These are phyloP conservation scores for Pantherophis alleghaniensis DNA, from an alignment of 2,797 vertebrate species.

Conservation along the genomic window DNA sequence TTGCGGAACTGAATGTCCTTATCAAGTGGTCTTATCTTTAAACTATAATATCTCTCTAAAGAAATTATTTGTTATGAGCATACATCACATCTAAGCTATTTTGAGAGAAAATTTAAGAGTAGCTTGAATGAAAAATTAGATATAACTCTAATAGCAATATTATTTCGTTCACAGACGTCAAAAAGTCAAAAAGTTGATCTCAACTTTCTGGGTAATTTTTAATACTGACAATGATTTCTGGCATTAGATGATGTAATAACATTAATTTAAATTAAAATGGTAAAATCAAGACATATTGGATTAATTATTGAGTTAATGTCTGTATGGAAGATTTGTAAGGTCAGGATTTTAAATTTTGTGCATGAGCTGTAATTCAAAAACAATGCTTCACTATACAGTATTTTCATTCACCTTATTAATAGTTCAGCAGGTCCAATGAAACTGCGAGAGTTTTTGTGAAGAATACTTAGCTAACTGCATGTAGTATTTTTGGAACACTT, in stretches of 20 bases:
- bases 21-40: background rate
- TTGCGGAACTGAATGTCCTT: background rate
- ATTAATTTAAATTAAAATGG: background rate
- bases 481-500: background rate
- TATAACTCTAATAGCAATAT: background rate
- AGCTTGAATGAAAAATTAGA: background rate
- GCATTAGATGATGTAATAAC: background rate
- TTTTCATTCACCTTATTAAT: conserved; percentile 16
- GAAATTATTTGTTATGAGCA: background rate
- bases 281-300: background rate
- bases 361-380: background rate
- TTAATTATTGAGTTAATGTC: background rate
- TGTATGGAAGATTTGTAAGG: background rate
- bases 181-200: background rate
- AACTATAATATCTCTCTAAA: background rate
- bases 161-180: background rate
- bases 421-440: background rate
- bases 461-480: background rate
- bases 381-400: background rate
- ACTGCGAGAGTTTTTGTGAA: conserved; percentile 10
- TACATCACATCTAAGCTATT: conserved; percentile 13
- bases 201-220: background rate
- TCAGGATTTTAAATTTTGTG: background rate
- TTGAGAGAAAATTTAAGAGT: background rate
- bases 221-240: background rate